Base-by-base conservation (phyloP, 2,797 vertebrate genomes). In the Dendrocincla fuliginosa region DNA sequence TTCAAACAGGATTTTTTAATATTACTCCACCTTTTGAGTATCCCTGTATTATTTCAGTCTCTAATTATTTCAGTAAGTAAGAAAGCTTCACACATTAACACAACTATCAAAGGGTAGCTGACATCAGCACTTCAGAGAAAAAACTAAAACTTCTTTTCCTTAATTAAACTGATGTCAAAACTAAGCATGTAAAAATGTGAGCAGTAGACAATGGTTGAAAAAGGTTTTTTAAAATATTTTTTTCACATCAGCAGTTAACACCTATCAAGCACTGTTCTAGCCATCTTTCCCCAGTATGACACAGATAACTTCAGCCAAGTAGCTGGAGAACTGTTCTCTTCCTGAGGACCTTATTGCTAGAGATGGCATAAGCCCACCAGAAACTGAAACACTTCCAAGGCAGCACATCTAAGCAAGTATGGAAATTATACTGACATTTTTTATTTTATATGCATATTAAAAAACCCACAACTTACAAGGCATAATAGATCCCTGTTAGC, bases 401-500 rank as follows among this genome's bases (percentile, higher is more conserved):
- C 5, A 37, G 33, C 11, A 35, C 35, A 22, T 37, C 46, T 77
- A 46, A 84, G 20, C 9, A 32, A 82, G 15, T 13, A 24, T 4
- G 74, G 18, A 87, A 88, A 75, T 53, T 42, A 76, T 35, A 37
- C 32, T 50, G 44, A 35, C 6, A 16, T 14, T 79, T 56, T 87
- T 50, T 74, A 32, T 41, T 64, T 75, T 64, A 14, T 60, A 79
- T 35, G 61, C 19, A 75, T 32, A 30, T 20, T 39, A 82, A 17
- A 73, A 47, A 49, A 23, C 46, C 22, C 20, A 0, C 9, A 37
- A 98, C 99, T 99, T 98, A 99, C 99, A 99, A 98, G n/a, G 99
- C 98, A 82, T 99, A 99, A 98, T 99, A 99, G 97, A 99, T 99
- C 86, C 99, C 99, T 11, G 99, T 99, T 95, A 99, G 98, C 98